phyloP scores from a whole-genome alignment of 2,888 invertebrate genomes.

The Troides helena region DNA sequence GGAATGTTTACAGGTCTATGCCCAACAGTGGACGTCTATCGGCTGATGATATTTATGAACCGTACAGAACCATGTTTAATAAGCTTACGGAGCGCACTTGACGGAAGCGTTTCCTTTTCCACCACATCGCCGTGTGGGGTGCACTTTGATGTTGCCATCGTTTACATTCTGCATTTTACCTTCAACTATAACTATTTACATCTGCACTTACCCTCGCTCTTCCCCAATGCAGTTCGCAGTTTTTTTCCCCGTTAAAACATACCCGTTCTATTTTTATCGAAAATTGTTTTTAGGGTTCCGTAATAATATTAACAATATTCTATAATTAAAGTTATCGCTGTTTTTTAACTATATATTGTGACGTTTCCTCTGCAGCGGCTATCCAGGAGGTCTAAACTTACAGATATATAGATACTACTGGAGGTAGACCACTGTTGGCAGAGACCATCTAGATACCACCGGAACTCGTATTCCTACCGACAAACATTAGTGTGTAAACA shows the following conservation, averaged over 20 bases:
- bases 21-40: too few relatives aligned
- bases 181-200: conserved; percentile 27
- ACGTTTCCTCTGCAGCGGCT: too few relatives aligned
- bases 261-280: neutral
- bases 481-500: too few relatives aligned
- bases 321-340: too few relatives aligned
- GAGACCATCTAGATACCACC: too few relatives aligned
- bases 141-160: conserved; percentile 53
- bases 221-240: conserved; percentile 10
- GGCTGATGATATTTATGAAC: neutral
- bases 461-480: too few relatives aligned
- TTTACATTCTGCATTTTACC: conserved; percentile 45
- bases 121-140: conserved; percentile 51
- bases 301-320: neutral
- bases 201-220: conserved; percentile 22
- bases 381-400: too few relatives aligned
- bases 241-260: neutral
- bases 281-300: neutral
- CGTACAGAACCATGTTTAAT: conserved; percentile 34
- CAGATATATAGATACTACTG: too few relatives aligned
- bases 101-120: conserved; percentile 32
- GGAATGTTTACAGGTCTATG: too few relatives aligned
- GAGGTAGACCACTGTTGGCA: too few relatives aligned
- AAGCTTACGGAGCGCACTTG: neutral
- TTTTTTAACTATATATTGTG: too few relatives aligned